Base-by-base conservation (phyloP, 1,140 invertebrate species). In the Calosoma granatense region DNA sequence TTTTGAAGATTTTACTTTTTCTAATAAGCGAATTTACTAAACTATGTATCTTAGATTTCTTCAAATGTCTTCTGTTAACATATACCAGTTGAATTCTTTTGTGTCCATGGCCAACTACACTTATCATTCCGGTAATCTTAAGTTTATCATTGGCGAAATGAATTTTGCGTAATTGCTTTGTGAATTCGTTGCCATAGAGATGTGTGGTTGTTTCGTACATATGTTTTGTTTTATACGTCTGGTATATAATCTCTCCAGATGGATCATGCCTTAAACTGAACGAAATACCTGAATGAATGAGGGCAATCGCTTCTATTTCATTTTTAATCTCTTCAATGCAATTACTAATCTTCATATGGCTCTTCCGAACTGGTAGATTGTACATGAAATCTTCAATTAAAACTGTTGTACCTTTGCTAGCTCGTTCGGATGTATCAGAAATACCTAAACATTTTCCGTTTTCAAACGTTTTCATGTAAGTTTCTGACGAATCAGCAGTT, bases 321-420 rank as follows among this genome's bases (percentile, higher is more conserved):
- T 63, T 67, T 64, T 76, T 76, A 22, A 83, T 76, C 55, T 73
- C 72, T 64, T 82, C 78, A 1, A 85, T 55, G 65, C 84, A 82
- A 30, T 78, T 66, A 4, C 70, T 65, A 47, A 66, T 60, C 60
- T 81, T 77, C 12, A 81, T 68, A 11, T 65, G 61, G 66, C 79
- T 78, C 64, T 73, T 76, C 60, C 83, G 72, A 20, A 86, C 82
- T 20, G 81, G 80, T 14, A 78, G 64, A 64, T 81, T 83, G 61
- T 78, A 75, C 56, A 86, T 75, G 59, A 86, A 77, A 22, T 80
- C 76, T 61, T 76, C 73, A 21, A 83, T 72, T 57, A 80, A 81
- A 15, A 86, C 74, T 1, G 83, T 85, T 2, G 83, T 85, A 20
- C 85, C 85, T 57, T 68, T 67, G 54, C 78, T 79, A 17, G 81